Conservation (phyloP, 2,888 invertebrate species). For the Xylocampa areola region DNA sequence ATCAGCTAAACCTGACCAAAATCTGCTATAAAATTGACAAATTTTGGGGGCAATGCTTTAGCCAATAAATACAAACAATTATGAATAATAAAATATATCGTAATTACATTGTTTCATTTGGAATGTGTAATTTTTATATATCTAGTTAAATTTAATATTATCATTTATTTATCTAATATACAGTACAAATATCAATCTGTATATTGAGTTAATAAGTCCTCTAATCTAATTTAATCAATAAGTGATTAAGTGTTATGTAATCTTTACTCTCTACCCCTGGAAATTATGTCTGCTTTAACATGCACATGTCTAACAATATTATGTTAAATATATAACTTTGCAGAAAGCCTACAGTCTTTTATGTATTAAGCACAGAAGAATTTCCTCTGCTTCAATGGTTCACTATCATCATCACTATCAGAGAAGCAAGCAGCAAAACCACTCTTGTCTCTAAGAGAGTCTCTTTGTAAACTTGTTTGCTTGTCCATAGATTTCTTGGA, state of each 20-base stretch:
- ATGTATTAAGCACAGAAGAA: conserved; percentile 73
- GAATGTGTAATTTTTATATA: conserved; percentile 36
- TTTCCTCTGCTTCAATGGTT: conserved; percentile 75
- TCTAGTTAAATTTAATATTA: conserved; percentile 27
- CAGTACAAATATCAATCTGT: conserved; percentile 14
- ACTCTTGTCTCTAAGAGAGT: conserved; percentile 78
- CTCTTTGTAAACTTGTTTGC: conserved; percentile 65
- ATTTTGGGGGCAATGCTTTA: conserved; percentile 15
- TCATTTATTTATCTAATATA: conserved; percentile 22
- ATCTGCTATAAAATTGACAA: conserved; percentile 17
- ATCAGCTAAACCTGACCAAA: conserved; percentile 17
- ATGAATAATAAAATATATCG: conserved; percentile 7
- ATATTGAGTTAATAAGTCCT: conserved; percentile 15
- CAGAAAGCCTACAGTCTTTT: conserved; percentile 28
- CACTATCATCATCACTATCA: conserved; percentile 83
- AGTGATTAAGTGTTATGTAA: conserved; percentile 23
- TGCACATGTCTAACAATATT: conserved; percentile 27
- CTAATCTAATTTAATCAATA: conserved; percentile 52
- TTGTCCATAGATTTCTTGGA: conserved; percentile 66
- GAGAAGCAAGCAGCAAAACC: conserved; percentile 84
- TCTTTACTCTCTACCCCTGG: conserved; percentile 38
- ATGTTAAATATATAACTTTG: conserved; percentile 26
- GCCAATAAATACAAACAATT: conserved; percentile 15
- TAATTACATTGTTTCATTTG: conserved; percentile 24
- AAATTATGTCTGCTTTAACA: conserved; percentile 30